Percentiles rank a stretch among this genome's conserved stretches.
phyloP scores from a whole-genome alignment of 2,797 vertebrate species.

The Linurgus olivaceus region DNA sequence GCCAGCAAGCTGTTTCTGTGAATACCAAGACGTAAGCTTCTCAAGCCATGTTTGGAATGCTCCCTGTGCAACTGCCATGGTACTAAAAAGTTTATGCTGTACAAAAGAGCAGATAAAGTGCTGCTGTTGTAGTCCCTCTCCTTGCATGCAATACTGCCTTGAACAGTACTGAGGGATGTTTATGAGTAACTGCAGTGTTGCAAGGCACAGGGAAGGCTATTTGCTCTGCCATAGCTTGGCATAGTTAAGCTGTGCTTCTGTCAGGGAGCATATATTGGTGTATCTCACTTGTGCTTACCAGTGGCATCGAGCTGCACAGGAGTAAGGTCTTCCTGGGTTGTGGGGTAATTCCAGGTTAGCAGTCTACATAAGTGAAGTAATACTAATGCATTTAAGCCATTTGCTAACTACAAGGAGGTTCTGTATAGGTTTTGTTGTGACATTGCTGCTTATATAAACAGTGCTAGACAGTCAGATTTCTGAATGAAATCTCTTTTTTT shows the following conservation, averaged over 20 bases:
- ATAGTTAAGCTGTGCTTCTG: not conserved
- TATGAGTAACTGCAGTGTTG: fast-evolving
- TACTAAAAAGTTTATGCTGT: not conserved
- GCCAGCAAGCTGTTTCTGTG: not conserved
- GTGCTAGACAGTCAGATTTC: not conserved
- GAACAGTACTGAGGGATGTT: not conserved
- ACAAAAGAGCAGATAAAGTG: not conserved
- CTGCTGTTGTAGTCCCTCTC: not conserved
- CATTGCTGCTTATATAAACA: not conserved
- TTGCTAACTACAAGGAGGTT: not conserved
- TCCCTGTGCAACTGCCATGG: not conserved
- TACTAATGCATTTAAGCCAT: not conserved
- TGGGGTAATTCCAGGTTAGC: not conserved
- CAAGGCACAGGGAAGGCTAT: not conserved
- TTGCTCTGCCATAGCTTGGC: not conserved
- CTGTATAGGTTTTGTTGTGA: not conserved
- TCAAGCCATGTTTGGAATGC: not conserved
- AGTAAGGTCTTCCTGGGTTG: not conserved
- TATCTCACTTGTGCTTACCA: not conserved
- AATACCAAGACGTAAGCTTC: not conserved
- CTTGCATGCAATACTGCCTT: not conserved
- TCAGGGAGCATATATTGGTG: fast-evolving
- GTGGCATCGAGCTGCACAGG: not conserved
- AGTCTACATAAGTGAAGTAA: not conserved
- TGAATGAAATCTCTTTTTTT: not conserved